Conservation (phyloP, 2,888 invertebrate genomes). For the Fissipunctia ypsillon region DNA sequence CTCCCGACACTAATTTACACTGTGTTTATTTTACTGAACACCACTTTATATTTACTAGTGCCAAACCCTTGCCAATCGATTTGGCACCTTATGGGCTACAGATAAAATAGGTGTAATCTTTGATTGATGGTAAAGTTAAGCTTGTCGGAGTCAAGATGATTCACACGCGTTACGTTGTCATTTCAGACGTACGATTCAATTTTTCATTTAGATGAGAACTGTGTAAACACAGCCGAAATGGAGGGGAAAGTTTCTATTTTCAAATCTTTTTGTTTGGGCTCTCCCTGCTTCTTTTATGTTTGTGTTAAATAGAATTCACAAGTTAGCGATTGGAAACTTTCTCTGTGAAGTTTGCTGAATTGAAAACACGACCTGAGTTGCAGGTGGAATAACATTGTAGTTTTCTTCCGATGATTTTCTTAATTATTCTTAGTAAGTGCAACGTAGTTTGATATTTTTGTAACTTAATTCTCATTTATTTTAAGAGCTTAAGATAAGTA, state of each 20-base stretch:
- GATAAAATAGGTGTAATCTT: background rate
- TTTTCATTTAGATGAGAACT: slow-evolving; percentile 85
- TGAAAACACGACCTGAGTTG: slow-evolving; percentile 75
- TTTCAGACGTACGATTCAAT: slow-evolving; percentile 86
- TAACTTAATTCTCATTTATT: background rate
- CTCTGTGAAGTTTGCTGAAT: slow-evolving; percentile 68
- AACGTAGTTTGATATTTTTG: slow-evolving; percentile 2
- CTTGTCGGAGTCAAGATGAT: slow-evolving; percentile 73
- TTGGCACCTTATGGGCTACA: slow-evolving; percentile 1
- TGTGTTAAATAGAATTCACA: slow-evolving; percentile 77
- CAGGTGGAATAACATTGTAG: slow-evolving; percentile 53
- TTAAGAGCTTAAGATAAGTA: background rate
- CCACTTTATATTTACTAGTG: slow-evolving; percentile 63
- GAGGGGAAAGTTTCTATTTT: slow-evolving; percentile 80
- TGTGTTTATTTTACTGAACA: slow-evolving; percentile 84
- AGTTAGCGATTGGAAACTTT: slow-evolving; percentile 76
- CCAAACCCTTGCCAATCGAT: slow-evolving; percentile 34
- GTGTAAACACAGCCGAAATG: slow-evolving; percentile 79
- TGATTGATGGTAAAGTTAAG: slow-evolving; percentile 6
- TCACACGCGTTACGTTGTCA: slow-evolving; percentile 84
- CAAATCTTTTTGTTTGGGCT: slow-evolving; percentile 73
- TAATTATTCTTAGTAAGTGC: background rate
- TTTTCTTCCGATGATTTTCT: slow-evolving; percentile 19
- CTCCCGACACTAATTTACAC: slow-evolving; percentile 86
- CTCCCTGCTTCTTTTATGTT: slow-evolving; percentile 69